Evolutionary conservation across 1,140 invertebrate genomes (phyloP).

Genomic region (Protaetia brevitarsis): DNA sequence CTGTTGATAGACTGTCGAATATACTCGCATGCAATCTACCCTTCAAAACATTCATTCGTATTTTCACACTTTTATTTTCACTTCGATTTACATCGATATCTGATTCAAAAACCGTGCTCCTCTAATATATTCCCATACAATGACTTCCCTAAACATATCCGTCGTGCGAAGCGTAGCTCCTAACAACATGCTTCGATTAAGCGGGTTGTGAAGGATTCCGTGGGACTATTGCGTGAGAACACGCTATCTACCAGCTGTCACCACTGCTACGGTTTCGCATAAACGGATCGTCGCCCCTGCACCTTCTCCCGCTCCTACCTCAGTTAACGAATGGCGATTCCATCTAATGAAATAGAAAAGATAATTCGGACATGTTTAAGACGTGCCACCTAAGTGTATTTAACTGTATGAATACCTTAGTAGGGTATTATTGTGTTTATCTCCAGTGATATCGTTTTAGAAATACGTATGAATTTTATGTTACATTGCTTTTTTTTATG

Average conservation of each 20-base stretch:
- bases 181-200: constrained; percentile 24
- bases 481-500: too few species aligned
- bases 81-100: background rate
- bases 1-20: too few species aligned
- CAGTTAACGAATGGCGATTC: background rate
- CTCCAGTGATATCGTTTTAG: too few species aligned
- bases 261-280: constrained; percentile 24
- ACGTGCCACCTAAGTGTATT: background rate
- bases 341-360: background rate
- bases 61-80: background rate
- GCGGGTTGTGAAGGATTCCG: constrained; percentile 1
- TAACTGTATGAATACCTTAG: background rate
- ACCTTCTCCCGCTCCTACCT: background rate
- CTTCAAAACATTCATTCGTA: background rate
- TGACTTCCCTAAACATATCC: background rate
- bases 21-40: too few species aligned
- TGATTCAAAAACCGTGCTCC: background rate
- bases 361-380: background rate
- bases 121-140: constrained; percentile 1
- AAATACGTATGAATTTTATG: too few species aligned
- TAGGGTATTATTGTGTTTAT: too few species aligned
- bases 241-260: constrained; percentile 33
- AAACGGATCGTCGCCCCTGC: background rate
- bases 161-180: background rate
- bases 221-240: constrained; percentile 28